Conservation (phyloP, 92 coral and sea anemone genomes). For the Metridium senile region DNA sequence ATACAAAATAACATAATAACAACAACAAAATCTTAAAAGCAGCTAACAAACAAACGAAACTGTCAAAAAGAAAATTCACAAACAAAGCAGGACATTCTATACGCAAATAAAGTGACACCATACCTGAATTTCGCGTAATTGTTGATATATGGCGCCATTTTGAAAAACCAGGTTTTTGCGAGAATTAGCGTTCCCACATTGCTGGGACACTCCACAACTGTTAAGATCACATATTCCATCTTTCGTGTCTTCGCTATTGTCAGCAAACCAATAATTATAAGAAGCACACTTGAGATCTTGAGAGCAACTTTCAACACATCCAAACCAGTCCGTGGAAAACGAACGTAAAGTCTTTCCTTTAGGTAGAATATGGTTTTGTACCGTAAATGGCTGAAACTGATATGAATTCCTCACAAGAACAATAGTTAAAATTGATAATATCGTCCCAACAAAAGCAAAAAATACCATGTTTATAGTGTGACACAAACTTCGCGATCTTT, state of each 20-base stretch:
- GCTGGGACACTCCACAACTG: neutral
- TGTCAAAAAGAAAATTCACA: too few relatives aligned
- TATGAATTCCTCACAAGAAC: neutral
- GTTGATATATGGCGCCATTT: slow-evolving; percentile 11
- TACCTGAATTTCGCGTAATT: neutral
- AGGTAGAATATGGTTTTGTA: neutral
- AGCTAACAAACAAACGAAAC: neutral
- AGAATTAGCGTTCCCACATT: neutral
- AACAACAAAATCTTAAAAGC: neutral
- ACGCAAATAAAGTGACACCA: neutral
- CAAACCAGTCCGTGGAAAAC: slow-evolving; percentile 2
- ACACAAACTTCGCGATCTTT: neutral
- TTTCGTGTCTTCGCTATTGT: neutral
- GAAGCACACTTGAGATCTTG: slow-evolving; percentile 1
- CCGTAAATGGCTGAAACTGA: slow-evolving; percentile 1
- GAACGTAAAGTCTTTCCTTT: neutral
- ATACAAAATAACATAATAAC: too few relatives aligned
- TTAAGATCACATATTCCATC: neutral
- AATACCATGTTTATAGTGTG: neutral
- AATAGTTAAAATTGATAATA: too few relatives aligned
- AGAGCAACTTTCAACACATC: slow-evolving; percentile 1
- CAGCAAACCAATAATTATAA: slow-evolving; percentile 11
- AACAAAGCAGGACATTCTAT: neutral
- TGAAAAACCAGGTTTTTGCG: neutral
- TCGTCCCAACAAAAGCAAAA: neutral